A percentile compares a stretch with the other conserved stretches of the same genome.
Evolutionary conservation across 1,140 invertebrate species (phyloP).

Genomic region (Heliconius himera): DNA sequence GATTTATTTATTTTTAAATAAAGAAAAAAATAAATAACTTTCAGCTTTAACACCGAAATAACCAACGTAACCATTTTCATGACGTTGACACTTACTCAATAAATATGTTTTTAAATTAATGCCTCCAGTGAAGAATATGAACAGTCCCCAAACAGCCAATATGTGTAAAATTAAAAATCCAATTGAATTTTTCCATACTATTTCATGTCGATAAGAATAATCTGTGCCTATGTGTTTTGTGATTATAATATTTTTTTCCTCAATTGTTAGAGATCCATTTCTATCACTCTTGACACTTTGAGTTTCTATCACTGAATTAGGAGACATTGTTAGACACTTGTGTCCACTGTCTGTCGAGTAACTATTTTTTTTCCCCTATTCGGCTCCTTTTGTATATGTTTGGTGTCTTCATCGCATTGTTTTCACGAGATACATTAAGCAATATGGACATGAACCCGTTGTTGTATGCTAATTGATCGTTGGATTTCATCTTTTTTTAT

Average conservation of each 20-base stretch:
- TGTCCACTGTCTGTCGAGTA: not conserved
- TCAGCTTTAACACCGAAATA: too few species aligned
- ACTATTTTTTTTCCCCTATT: not conserved
- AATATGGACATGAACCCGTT: constrained; percentile 40
- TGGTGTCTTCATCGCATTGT: constrained; percentile 34
- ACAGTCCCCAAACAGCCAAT: constrained; percentile 69
- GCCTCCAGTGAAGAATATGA: constrained; percentile 50
- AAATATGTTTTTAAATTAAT: constrained; percentile 52
- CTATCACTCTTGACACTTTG: not conserved
- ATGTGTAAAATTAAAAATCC: constrained; percentile 79
- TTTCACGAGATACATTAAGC: constrained; percentile 26
- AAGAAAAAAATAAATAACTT: too few species aligned
- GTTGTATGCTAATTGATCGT: constrained; percentile 36
- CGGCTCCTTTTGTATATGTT: constrained; percentile 4
- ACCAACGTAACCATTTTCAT: not conserved
- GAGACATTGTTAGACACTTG: not conserved
- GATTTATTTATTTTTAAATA: too few species aligned
- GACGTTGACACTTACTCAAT: constrained; percentile 61
- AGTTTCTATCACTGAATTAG: not conserved
- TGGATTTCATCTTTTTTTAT: not conserved
- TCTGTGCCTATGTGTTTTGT: constrained; percentile 75
- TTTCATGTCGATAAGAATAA: constrained; percentile 76
- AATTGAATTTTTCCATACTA: constrained; percentile 81
- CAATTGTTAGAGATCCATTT: not conserved
- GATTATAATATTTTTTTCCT: constrained; percentile 10